Base-by-base conservation (phyloP, 2,113 vertebrate species). In the Loxodonta africana region DNA sequence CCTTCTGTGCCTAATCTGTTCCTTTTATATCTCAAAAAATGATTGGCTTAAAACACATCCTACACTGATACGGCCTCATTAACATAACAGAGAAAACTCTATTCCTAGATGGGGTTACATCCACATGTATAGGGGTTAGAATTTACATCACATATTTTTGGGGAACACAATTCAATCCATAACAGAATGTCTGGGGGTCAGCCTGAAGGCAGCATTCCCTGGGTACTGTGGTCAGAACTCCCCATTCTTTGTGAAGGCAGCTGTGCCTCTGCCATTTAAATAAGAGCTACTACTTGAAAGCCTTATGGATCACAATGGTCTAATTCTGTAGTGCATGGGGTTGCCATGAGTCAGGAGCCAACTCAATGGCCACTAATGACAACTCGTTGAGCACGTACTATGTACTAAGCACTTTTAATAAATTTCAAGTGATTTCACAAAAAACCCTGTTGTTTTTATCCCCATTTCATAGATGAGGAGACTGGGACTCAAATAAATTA, bases 391-490 rank as follows among this genome's bases (percentile, higher is more conserved):
- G 28, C 0, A 41, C 15, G 17, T 7, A 46, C n/a, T 62, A 21
- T 53, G 48, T 51, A 69, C 74, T 57, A 65, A 69, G 67, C 69
- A 74, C 95, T 87, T 90, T 74, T 53, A 57, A 84, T 48, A 76
- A 67, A 53, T 62, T 17, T 77, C 53, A 60, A 17, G 23, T 65
- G 33, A 74, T 94, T 92, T 94, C 62, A 53, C 57, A 74, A 76
- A 46, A 46, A 71, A 15, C 85, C 30, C 12, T 83, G 12, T 51
- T 73, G 30, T 82, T 94, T 91, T 73, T 74, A 80, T 80, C 63
- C 25, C 81, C 28, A n/a, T 74, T 92, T 76, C 51, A 88, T 33
- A 80, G 91, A 46, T 37, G 51, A 97, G 41, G 60, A 37, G n/a
- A 83, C 21, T 25, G 73, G 82, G 87, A 83, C 12, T 57, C 53